Percentiles rank a stretch among this genome's conserved stretches.
phyloP scores from a whole-genome alignment of 2,113 vertebrate species.

The Sminthopsis crassicaudata region DNA sequence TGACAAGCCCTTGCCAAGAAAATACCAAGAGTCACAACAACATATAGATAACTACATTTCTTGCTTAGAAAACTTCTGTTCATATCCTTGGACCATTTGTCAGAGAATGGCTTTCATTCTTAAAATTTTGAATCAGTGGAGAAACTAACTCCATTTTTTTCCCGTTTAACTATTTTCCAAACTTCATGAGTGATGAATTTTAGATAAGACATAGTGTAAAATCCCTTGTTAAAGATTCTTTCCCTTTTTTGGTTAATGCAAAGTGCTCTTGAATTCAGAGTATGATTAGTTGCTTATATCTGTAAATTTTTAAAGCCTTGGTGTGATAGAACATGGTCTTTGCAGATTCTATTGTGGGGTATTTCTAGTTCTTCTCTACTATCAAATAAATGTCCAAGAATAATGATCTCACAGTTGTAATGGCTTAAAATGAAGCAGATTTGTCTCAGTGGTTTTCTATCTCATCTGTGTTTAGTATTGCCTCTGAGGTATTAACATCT shows the following conservation, averaged over 20 bases:
- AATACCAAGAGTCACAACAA: too few species aligned
- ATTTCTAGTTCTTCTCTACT: not conserved
- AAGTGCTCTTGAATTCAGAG: not conserved
- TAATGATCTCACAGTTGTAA: constrained; percentile 46
- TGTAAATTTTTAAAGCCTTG: not conserved
- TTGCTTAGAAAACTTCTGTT: too few species aligned
- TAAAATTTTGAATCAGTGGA: too few species aligned
- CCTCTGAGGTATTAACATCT: not conserved
- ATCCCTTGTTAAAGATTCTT: not conserved
- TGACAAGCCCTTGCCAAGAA: too few species aligned
- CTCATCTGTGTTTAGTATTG: constrained; percentile 26
- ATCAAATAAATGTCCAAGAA: not conserved
- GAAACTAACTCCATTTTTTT: too few species aligned
- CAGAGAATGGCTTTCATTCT: too few species aligned
- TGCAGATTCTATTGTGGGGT: not conserved
- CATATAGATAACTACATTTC: too few species aligned
- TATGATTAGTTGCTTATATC: not conserved
- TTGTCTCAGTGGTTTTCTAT: constrained; percentile 13
- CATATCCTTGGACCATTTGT: too few species aligned
- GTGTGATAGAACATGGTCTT: not conserved
- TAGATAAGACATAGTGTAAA: not conserved
- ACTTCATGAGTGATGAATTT: not conserved
- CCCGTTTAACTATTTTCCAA: too few species aligned
- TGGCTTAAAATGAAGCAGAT: constrained; percentile 44
- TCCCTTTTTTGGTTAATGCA: not conserved